Conservation (phyloP, 2,888 invertebrate genomes). For the Caradrina kadenii region DNA sequence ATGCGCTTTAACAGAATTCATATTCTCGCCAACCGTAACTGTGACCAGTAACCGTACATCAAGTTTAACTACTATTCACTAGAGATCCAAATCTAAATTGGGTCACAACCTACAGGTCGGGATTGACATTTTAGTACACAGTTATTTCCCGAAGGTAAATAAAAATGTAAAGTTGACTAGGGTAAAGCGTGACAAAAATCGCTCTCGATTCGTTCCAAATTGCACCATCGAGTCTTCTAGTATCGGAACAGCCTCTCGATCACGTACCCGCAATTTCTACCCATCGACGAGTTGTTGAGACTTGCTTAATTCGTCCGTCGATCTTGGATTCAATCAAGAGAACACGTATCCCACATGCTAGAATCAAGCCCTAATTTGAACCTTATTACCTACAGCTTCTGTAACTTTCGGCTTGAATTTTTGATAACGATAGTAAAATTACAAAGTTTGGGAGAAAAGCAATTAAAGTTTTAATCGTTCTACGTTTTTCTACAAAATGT, state of each 20-base stretch:
- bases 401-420: constrained; percentile 23
- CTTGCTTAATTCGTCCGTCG: constrained; percentile 61
- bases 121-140: constrained; percentile 53
- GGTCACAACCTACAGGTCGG: constrained; percentile 34
- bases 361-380: constrained; percentile 44
- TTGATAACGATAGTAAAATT: constrained; percentile 41
- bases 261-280: constrained; percentile 75
- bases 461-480: constrained; percentile 54
- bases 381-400: constrained; percentile 22
- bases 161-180: constrained; percentile 69
- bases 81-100: constrained; percentile 59
- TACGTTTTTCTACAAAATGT: constrained; percentile 50
- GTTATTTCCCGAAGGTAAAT: constrained; percentile 62
- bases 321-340: constrained; percentile 65
- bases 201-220: constrained; percentile 75
- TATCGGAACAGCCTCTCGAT: constrained; percentile 71
- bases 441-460: constrained; percentile 37
- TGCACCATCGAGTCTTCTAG: constrained; percentile 71
- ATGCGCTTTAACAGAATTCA: constrained; percentile 3
- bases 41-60: constrained; percentile 16
- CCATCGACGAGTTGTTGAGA: constrained; percentile 66
- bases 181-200: constrained; percentile 63
- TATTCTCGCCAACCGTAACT: constrained; percentile 14
- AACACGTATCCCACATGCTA: constrained; percentile 58
- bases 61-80: constrained; percentile 34